Evolutionary conservation across 2,797 vertebrate genomes (phyloP), one percentile per base, ranked within the genome.

Genomic region (Liparis tanakae): DNA sequence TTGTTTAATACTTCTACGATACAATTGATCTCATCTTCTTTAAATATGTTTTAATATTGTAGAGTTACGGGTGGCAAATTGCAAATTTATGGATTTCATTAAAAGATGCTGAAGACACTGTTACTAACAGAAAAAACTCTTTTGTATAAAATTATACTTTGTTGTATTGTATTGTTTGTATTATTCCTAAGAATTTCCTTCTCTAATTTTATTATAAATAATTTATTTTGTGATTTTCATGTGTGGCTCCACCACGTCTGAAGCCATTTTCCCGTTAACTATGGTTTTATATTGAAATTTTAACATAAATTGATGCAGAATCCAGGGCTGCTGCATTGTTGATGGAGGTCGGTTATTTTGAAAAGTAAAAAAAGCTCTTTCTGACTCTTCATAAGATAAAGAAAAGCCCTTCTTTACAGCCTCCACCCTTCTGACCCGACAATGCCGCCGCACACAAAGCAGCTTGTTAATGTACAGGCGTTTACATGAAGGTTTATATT

Each of bases 401-500:
- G 12, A 44, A 14, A 43, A 6, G 39, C 14, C n/a, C 18, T 58
- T n/a, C 37, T 71, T 78, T 62, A 51, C 71, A 56, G 53, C 53
- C 5, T 10, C 44, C 41, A 55, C 25, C 8, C 22, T 2, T 37
- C 46, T 7, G 46, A 64, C 41, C 41, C 9, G 41, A 60, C 34
- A 62, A 70, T 9, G 41, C 48, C 36, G 43, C 33, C 9, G 34
- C 36, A 7, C 54, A 79, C 68, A 33, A 20, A 57, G 53, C 9
- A 0, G 10, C 66, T 70, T 0, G 44, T 85, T 66, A 63, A 54
- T 5, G 1, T 41, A 4, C 0, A 50, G 46, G 70, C 61, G 73
- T 73, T 48, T 62, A 46, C n/a, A 43, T 7, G 14, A 63, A 55
- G 48, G 59, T 65, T 64, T 14, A 48, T 36, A n/a, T 0, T 53